These are phyloP conservation scores for Cepaea nemoralis DNA, from an alignment of 1,140 invertebrate species.

Conservation along the genomic window DNA sequence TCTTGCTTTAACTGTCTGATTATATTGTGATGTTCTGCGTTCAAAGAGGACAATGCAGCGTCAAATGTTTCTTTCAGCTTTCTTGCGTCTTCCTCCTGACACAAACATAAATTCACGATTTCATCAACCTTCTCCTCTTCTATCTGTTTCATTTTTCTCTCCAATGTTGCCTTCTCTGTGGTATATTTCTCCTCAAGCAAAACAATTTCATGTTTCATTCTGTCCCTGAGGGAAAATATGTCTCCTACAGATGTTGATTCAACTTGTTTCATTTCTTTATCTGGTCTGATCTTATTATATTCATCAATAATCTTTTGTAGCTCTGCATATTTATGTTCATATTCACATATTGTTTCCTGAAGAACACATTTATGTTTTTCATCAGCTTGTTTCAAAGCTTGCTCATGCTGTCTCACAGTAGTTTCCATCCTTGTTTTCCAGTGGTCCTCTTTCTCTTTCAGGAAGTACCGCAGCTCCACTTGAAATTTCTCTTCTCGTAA, in stretches of 20 bases:
- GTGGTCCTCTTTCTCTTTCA: slow-evolving; percentile 14
- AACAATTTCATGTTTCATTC: background rate
- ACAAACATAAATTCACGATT: background rate
- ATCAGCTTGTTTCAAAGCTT: slow-evolving; percentile 4
- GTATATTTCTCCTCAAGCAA: background rate
- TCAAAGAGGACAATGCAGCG: background rate
- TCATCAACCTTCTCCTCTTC: background rate
- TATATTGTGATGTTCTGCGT: background rate
- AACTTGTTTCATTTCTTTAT: too few species aligned
- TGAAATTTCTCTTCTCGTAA: slow-evolving; percentile 28
- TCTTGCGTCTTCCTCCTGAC: background rate
- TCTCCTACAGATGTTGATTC: background rate
- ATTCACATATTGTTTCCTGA: background rate
- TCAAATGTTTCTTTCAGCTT: background rate
- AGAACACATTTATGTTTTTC: background rate
- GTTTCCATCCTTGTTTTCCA: slow-evolving; percentile 7
- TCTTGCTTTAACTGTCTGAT: background rate
- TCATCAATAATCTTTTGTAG: background rate
- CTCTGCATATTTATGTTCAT: background rate
- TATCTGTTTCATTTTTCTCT: background rate
- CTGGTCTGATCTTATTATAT: background rate
- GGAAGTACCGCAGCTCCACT: slow-evolving; percentile 14
- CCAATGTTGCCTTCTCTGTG: background rate
- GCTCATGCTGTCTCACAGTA: slow-evolving; percentile 11
- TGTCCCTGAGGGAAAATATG: background rate